Evolutionary conservation across 2,888 invertebrate genomes (phyloP), one percentile per base, ranked within the genome.

Genomic region (Archips xylosteana): DNA sequence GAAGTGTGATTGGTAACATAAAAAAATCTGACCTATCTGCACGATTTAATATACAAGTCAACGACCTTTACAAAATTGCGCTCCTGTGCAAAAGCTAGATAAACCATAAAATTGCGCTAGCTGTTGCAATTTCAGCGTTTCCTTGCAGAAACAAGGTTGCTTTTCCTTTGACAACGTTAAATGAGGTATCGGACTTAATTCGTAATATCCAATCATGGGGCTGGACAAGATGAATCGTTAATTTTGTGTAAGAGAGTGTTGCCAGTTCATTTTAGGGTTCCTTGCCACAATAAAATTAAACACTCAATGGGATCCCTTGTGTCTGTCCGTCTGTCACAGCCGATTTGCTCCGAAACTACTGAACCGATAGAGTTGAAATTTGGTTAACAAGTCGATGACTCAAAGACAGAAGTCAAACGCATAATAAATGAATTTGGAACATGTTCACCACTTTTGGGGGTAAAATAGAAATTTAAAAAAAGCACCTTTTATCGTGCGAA

Each of bases 151-250:
- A 57, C 6, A 57, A 57, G 57, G 57, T 57, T 32, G 32, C 12
- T 75, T 70, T 79, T 71, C 75, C 57, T 61, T 23, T 67, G 75
- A 73, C 59, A 51, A 36, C 23, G 57, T 62, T 72, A 78, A 82
- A 84, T 82, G 78, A 80, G 82, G 84, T 80, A 81, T 78, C 80
- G 76, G 79, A 82, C 36, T 82, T 81, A 82, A 83, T 79, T 79
- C 80, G 81, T 82, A 83, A 82, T 82, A 85, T 78, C 82, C 84
- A 79, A 80, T 81, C 81, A 79, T 80, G 78, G 79, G 78, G 74
- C 76, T 79, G 79, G 77, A 78, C 78, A 78, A 78, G 79, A 78
- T 76, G 78, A 77, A 77, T 78, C 78, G 80, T 80, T 80, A 80
- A 78, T 79, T 78, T 79, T 76, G 76, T 78, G 74, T 76, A 76